Evolutionary conservation across 64 coral and sea anemone species (phyloP).

Genomic region (Hydrozoanthus tunicans): DNA sequence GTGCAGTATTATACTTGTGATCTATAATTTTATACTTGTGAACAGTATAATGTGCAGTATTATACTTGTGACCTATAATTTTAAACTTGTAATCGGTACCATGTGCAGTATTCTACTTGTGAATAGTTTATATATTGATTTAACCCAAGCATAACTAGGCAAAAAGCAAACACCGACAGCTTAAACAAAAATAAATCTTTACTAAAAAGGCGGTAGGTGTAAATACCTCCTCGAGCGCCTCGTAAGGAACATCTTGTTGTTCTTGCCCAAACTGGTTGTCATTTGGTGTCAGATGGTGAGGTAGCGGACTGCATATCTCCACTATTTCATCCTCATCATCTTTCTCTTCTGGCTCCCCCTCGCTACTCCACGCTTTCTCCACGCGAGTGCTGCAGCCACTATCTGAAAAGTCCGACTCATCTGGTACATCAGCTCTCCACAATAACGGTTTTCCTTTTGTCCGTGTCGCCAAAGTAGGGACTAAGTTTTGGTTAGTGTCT

Average conservation of each 20-base stretch:
- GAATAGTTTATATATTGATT: too few species aligned
- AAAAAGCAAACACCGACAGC: too few species aligned
- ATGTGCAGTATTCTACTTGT: too few species aligned
- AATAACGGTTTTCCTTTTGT: conserved; percentile 26
- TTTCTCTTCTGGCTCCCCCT: not conserved
- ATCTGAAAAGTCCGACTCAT: conserved; percentile 25
- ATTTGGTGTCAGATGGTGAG: not conserved
- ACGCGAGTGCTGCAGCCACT: conserved; percentile 44
- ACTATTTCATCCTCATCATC: conserved; percentile 37
- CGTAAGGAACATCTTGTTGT: not conserved
- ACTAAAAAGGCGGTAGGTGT: not conserved
- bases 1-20: too few species aligned
- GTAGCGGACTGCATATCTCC: conserved; percentile 10
- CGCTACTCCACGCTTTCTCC: conserved; percentile 24
- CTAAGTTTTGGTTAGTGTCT: conserved; percentile 15
- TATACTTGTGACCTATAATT: too few species aligned
- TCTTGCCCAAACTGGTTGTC: not conserved
- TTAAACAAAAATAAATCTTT: not conserved
- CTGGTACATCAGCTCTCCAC: conserved; percentile 24
- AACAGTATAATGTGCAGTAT: too few species aligned
- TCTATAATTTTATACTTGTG: too few species aligned
- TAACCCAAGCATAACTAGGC: too few species aligned
- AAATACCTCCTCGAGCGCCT: not conserved
- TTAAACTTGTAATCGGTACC: too few species aligned
- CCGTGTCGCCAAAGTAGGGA: not conserved